Percentiles rank a stretch among this genome's conserved stretches.
Evolutionary conservation across 2,888 invertebrate species (phyloP).

Genomic region (Hipparchia sbordonii): DNA sequence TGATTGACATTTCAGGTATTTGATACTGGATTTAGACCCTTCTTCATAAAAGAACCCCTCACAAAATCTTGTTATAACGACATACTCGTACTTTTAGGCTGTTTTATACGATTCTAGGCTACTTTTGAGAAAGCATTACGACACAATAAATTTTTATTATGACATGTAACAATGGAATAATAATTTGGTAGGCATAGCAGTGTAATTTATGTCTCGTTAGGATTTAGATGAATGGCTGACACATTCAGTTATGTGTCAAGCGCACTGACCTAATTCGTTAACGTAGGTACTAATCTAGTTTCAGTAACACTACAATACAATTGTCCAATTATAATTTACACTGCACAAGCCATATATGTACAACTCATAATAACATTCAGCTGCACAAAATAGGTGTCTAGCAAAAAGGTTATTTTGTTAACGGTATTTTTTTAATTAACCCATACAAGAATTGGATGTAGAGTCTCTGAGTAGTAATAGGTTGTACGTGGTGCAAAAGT

Average conservation of each 20-base stretch:
- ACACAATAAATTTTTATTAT: too few relatives aligned
- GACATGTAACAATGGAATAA: neutral
- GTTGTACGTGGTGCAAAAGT: slow-evolving; percentile 31
- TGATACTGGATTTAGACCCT: slow-evolving; percentile 20
- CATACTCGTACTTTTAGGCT: slow-evolving; percentile 15
- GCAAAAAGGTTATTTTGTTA: neutral
- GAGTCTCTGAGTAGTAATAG: slow-evolving; percentile 22
- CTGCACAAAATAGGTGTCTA: too few relatives aligned
- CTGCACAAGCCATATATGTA: neutral
- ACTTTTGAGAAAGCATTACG: neutral
- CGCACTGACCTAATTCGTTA: slow-evolving; percentile 12
- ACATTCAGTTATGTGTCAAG: slow-evolving; percentile 12
- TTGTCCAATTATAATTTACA: neutral
- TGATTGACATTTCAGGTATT: neutral
- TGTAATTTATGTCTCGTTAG: neutral
- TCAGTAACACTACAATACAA: neutral
- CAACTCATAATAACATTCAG: too few relatives aligned
- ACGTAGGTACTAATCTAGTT: slow-evolving; percentile 11
- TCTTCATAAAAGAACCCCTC: slow-evolving; percentile 32
- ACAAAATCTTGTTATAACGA: slow-evolving; percentile 20
- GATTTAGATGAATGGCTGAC: slow-evolving; percentile 18
- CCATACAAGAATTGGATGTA: slow-evolving; percentile 16
- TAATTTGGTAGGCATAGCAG: neutral
- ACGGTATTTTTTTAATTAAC: neutral
- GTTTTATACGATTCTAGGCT: neutral